Base-by-base conservation (phyloP, 2,888 invertebrate genomes). In the Lasioglossum figueresi region DNA sequence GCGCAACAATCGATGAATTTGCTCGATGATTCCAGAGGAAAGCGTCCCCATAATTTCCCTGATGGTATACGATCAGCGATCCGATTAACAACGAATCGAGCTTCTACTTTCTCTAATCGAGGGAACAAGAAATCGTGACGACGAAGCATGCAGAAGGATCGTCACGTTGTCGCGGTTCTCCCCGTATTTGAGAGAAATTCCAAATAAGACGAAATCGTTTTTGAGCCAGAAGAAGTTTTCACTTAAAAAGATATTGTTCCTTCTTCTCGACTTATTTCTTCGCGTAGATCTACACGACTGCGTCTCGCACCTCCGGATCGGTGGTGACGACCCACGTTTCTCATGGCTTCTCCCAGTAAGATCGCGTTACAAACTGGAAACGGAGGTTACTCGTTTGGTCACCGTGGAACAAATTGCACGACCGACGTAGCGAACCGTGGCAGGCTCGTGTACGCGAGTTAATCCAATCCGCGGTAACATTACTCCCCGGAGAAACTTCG, bases 391-490 rank as follows among this genome's bases (percentile, higher is more conserved):
- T 63, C 63, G 63, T 52, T 63, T 8, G 63, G 31, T 6, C 31
- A 31, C 14, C 59, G 59, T 59, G 14, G 59, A 82, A 82, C 83
- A 78, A 87, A 86, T 86, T 86, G 78, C 86, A 80, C 80, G 77
- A 68, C 68, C 72, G 66, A 80, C 76, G 73, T 70, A 76, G 59
- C 56, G 68, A 27, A 71, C 34, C 77, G 31, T 23, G 52, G 43
- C 66, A 70, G 59, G 56, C 73, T 78, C 48, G 23, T 71, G 76
- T 81, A 82, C 83, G 83, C 83, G 72, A 83, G 68, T 82, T 86
- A 82, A 85, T 86, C 83, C 72, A 76, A 86, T 83, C 79, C 79
- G 79, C 43, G 79, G 77, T 76, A 82, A 76, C 76, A 83, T 83
- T 78, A 80, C 82, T 87, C 86, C 78, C 79, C 45, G 72, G 85